Evolutionary conservation across 2,113 vertebrate species (phyloP).

Genomic region (Chrysochloris asiatica): DNA sequence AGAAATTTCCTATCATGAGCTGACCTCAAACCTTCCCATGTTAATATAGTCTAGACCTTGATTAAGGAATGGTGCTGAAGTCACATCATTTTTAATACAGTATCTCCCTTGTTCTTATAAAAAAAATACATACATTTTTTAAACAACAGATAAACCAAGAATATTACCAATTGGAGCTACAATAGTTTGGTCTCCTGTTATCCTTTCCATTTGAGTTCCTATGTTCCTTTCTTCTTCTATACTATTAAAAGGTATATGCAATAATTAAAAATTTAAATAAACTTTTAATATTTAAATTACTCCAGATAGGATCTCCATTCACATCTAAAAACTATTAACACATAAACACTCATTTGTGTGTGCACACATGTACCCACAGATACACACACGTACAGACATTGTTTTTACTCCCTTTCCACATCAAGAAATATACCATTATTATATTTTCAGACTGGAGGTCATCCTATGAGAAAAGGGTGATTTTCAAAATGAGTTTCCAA

Average conservation of each 20-base stretch:
- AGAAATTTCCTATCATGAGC: neutral
- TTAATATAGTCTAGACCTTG: neutral
- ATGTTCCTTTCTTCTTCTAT: neutral
- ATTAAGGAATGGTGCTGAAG: neutral
- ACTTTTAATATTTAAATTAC: neutral
- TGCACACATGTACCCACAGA: neutral
- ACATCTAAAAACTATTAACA: neutral
- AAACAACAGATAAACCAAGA: neutral
- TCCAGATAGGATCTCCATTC: neutral
- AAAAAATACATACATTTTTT: neutral
- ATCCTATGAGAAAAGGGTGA: neutral
- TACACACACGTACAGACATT: neutral
- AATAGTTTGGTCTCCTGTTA: neutral
- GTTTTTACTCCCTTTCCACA: neutral
- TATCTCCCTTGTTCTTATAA: neutral
- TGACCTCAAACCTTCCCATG: neutral
- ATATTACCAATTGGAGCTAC: neutral
- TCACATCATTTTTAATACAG: neutral
- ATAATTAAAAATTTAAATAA: neutral
- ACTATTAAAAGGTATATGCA: neutral
- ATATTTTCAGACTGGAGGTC: neutral
- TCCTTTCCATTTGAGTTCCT: neutral
- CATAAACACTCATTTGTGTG: neutral
- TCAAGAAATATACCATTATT: neutral
- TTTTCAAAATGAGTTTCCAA: neutral